Base-by-base conservation (phyloP, 2,797 vertebrate species). In the Erpetoichthys calabaricus region DNA sequence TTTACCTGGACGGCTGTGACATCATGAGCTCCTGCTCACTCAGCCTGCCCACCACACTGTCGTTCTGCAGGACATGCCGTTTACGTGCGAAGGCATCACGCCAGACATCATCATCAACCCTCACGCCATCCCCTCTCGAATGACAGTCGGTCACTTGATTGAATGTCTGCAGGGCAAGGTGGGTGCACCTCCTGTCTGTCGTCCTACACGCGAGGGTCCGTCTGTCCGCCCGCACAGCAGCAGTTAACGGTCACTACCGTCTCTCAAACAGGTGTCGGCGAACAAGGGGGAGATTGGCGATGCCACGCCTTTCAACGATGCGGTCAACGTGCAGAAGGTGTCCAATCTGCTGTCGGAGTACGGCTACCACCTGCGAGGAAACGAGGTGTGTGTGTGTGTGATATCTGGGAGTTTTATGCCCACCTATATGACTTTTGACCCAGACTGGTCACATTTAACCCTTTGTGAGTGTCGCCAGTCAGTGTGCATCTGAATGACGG, bases 61-160 rank as follows among this genome's bases (percentile, higher is more conserved):
- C 8, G 4, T 55, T 44, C 44, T 70, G 8, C 66, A 99, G 94
- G 94, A 99, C 68, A 99, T 99, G 96, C 96, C 94, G 1, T 99
- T 98, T 66, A 98, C 96, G 1, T 99, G 94, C 57, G 94, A 99
- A 73, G 96, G 96, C 44, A 95, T 99, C 71, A 98, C 94, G 1
- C 96, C 96, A 1, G 96, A 99, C 70, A 98, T 99, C 69, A 99
- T 99, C 76, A 99, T 99, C 73, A 99, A 99, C 63, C 96, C 96
- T 8, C 96, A 98, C 50, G 96, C 94, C 78, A 98, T 98, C 74
- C 96, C 96, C 2, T 98, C 94, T 66, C 89, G 96, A 45, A 98
- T 99, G 96, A 98, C 95, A 9, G 94, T 99, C 57, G 94, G 96
- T 67, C 94, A 98, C 85, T 84, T 99, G 79, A 99, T 99, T 61